Conservation (phyloP, 2,888 invertebrate genomes). For the Microctonus brassicae region DNA sequence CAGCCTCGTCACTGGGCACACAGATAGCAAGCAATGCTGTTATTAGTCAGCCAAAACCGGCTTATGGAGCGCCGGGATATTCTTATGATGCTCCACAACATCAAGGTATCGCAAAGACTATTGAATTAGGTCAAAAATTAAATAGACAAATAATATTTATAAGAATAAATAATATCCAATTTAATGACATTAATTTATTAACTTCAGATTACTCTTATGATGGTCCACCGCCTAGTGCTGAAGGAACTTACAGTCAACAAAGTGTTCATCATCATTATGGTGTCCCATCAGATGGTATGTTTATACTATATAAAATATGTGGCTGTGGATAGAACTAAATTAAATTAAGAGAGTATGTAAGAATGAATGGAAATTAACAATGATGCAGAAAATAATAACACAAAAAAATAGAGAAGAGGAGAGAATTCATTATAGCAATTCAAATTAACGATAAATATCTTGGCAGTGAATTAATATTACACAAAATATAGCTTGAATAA, state of each 20-base stretch:
- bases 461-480: background rate
- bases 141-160: background rate
- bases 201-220: slow-evolving; percentile 54
- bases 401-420: background rate
- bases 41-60: slow-evolving; percentile 70
- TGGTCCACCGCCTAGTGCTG: slow-evolving; percentile 54
- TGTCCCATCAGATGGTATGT: slow-evolving; percentile 56
- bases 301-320: background rate
- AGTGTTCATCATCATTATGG: slow-evolving; percentile 47
- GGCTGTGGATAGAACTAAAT: background rate
- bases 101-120: slow-evolving; percentile 19
- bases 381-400: background rate
- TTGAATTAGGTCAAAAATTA: background rate
- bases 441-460: background rate
- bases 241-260: slow-evolving; percentile 47
- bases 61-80: slow-evolving; percentile 50
- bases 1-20: slow-evolving; percentile 83
- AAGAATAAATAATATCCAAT: background rate
- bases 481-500: background rate
- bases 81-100: slow-evolving; percentile 48
- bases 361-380: background rate
- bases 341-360: too few relatives aligned
- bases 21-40: slow-evolving; percentile 84
- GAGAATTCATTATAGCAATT: background rate
- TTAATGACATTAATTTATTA: slow-evolving; percentile 26